These are phyloP conservation scores for Corythaixoides concolor DNA, from an alignment of 2,113 vertebrate genomes.

Conservation along the genomic window DNA sequence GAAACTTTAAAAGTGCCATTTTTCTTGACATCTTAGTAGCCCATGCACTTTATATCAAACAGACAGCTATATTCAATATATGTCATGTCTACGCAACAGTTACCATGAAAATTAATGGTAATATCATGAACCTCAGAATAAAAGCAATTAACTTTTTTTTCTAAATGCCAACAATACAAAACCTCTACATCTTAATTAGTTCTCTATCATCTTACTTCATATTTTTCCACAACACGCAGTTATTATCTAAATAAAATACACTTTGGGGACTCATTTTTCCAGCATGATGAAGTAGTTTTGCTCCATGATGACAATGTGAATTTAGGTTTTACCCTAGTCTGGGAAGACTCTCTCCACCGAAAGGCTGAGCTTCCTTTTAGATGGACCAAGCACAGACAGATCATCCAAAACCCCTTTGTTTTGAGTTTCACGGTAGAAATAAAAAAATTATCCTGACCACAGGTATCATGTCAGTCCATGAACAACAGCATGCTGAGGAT, in stretches of 20 bases:
- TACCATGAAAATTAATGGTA: constrained; percentile 9
- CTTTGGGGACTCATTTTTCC: background rate
- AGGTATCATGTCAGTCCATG: background rate
- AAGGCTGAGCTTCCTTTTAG: background rate
- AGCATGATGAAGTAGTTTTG: background rate
- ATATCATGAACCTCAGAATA: background rate
- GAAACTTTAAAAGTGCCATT: background rate
- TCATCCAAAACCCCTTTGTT: background rate
- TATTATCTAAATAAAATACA: background rate
- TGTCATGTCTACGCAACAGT: background rate
- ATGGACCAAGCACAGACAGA: background rate
- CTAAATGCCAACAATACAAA: constrained; percentile 10
- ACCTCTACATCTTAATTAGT: constrained; percentile 25
- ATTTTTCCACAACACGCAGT: background rate
- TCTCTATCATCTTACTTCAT: background rate
- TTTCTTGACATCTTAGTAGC: background rate
- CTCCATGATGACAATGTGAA: background rate
- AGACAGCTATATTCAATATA: background rate
- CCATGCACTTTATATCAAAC: background rate
- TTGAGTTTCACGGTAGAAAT: background rate
- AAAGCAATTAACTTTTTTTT: constrained; percentile 44
- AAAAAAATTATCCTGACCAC: background rate
- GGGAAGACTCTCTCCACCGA: background rate
- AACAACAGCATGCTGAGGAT: background rate
- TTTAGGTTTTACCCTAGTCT: background rate